phyloP scores from a whole-genome alignment of 2,888 invertebrate species.

The Acleris laterana region DNA sequence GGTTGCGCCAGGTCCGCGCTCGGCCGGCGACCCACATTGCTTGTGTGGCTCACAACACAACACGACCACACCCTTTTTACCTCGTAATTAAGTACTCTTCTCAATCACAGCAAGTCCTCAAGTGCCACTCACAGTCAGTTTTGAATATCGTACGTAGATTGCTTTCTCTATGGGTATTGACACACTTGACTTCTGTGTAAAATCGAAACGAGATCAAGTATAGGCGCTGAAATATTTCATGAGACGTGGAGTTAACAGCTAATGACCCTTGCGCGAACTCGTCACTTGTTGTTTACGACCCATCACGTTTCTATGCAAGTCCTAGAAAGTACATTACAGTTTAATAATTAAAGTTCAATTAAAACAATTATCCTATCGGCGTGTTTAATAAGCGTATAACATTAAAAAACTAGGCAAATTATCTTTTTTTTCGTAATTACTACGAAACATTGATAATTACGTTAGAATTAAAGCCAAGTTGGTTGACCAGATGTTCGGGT shows the following conservation, averaged over 20 bases:
- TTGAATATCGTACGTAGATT: too few relatives aligned
- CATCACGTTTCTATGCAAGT: slow-evolving; percentile 20
- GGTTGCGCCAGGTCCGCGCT: slow-evolving; percentile 20
- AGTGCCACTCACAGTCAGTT: too few relatives aligned
- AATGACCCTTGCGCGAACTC: too few relatives aligned
- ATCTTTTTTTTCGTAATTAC: slow-evolving; percentile 1
- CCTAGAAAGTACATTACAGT: slow-evolving; percentile 25
- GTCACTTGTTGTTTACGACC: slow-evolving; percentile 9
- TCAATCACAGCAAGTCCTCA: neutral
- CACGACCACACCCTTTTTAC: slow-evolving; percentile 9
- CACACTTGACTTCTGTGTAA: too few relatives aligned
- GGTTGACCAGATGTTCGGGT: slow-evolving; percentile 43
- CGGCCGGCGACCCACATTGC: slow-evolving; percentile 24
- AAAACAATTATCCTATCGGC: slow-evolving; percentile 33
- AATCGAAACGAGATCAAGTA: too few relatives aligned
- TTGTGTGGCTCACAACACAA: slow-evolving; percentile 18
- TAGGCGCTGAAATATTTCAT: too few relatives aligned
- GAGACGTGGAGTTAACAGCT: too few relatives aligned
- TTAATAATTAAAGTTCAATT: slow-evolving; percentile 30
- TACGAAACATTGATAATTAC: slow-evolving; percentile 11
- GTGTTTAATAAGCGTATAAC: slow-evolving; percentile 33
- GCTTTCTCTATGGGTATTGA: too few relatives aligned
- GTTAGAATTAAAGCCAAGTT: slow-evolving; percentile 52
- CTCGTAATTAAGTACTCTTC: neutral
- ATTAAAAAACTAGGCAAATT: slow-evolving; percentile 15